phyloP scores from a whole-genome alignment of 2,888 invertebrate genomes.

The Torymus aiolomorphi region DNA sequence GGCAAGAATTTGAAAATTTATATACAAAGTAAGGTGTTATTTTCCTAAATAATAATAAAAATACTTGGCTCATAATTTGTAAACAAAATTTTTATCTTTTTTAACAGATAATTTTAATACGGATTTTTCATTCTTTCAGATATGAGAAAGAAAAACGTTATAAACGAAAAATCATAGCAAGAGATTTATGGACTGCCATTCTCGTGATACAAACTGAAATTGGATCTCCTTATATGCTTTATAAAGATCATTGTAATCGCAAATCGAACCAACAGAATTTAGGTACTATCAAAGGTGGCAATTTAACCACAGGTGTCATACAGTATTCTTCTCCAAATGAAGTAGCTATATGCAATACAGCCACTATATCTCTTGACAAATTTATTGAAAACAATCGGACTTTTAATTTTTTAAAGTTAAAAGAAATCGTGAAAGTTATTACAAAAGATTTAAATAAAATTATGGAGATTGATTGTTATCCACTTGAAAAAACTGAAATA shows the following conservation, averaged over 20 bases:
- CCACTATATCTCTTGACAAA: slow-evolving; percentile 97
- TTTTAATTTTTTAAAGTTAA: slow-evolving; percentile 92
- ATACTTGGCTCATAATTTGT: too few species aligned
- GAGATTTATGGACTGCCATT: slow-evolving; percentile 94
- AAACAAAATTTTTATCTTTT: slow-evolving; percentile 3
- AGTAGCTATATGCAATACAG: slow-evolving; percentile 98
- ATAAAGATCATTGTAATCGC: slow-evolving; percentile 96
- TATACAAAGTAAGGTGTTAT: slow-evolving; percentile 81
- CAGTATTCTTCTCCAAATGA: slow-evolving; percentile 95
- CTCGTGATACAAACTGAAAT: slow-evolving; percentile 97
- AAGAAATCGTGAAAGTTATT: slow-evolving; percentile 90
- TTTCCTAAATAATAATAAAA: slow-evolving; percentile 5
- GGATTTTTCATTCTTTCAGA: slow-evolving; percentile 67
- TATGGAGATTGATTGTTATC: slow-evolving; percentile 97
- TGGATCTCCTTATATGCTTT: slow-evolving; percentile 98
- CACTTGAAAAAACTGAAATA: slow-evolving; percentile 89
- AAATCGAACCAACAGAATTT: slow-evolving; percentile 99
- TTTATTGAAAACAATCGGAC: slow-evolving; percentile 87
- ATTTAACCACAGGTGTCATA: slow-evolving; percentile 98
- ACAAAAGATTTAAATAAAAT: slow-evolving; percentile 96
- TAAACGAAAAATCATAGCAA: slow-evolving; percentile 85
- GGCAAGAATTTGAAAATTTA: slow-evolving; percentile 93
- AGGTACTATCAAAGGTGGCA: slow-evolving; percentile 98
- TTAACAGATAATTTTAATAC: not conserved
- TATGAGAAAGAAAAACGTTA: slow-evolving; percentile 90